Conservation (phyloP, 2,797 vertebrate species). For the Anas acuta region DNA sequence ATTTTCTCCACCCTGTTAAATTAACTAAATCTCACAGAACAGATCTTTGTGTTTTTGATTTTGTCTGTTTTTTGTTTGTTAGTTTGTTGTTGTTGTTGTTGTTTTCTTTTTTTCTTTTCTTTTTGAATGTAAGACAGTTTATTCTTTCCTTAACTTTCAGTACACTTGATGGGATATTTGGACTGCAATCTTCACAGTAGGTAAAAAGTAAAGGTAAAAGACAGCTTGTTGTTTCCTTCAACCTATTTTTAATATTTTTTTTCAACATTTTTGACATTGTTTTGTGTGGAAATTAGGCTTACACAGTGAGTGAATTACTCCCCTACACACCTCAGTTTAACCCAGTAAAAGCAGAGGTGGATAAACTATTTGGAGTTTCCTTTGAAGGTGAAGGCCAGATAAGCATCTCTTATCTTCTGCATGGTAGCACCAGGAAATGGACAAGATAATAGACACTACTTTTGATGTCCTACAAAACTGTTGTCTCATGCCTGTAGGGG, state of each 20-base stretch:
- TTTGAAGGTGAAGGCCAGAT: background rate
- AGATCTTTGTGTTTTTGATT: fast-evolving
- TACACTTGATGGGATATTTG: background rate
- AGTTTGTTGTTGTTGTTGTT: fast-evolving
- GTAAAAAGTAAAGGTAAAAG: background rate
- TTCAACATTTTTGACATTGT: background rate
- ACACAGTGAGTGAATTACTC: background rate
- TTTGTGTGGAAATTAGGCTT: background rate
- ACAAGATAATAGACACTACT: background rate
- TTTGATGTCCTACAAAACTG: background rate
- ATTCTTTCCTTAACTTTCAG: background rate
- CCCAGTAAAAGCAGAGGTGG: background rate
- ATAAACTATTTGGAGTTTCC: background rate
- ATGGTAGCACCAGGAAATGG: background rate
- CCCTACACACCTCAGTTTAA: background rate
- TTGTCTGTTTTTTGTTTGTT: background rate
- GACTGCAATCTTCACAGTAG: background rate
- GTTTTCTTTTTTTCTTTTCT: background rate
- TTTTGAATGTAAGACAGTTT: background rate
- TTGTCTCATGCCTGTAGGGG: background rate
- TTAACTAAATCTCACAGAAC: background rate
- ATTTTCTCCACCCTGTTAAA: background rate
- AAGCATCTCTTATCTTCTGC: background rate
- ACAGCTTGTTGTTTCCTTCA: background rate
- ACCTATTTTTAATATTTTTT: background rate